These are phyloP conservation scores for Drosophila navojoa DNA, from an alignment of 1,140 invertebrate species.

Conservation along the genomic window DNA sequence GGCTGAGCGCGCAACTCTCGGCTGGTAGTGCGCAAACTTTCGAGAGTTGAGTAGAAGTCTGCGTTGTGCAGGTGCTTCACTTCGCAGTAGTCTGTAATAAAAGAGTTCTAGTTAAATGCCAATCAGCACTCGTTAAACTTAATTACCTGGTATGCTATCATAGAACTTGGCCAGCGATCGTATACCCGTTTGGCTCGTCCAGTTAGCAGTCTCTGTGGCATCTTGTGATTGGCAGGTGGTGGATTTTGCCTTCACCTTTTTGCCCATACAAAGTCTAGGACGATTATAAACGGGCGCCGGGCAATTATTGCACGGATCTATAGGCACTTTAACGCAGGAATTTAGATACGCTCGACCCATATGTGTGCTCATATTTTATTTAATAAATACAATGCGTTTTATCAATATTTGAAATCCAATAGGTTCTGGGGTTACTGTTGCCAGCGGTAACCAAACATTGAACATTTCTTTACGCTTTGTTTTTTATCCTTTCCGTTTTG, in stretches of 20 bases:
- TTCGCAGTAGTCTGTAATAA: constrained; percentile 71
- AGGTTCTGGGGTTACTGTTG: constrained; percentile 57
- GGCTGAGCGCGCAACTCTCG: constrained; percentile 60
- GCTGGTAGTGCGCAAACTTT: constrained; percentile 71
- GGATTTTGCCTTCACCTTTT: constrained; percentile 27
- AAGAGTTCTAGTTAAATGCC: background rate
- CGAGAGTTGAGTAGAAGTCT: constrained; percentile 77
- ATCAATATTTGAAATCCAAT: constrained; percentile 63
- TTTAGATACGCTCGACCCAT: constrained; percentile 58
- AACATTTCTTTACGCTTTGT: constrained; percentile 45
- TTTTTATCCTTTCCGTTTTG: constrained; percentile 73
- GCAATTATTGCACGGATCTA: constrained; percentile 82
- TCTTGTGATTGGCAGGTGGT: constrained; percentile 3
- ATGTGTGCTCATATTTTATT: constrained; percentile 63
- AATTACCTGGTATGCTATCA: constrained; percentile 79
- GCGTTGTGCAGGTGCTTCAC: constrained; percentile 77
- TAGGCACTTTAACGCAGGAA: constrained; percentile 77
- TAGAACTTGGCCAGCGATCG: constrained; percentile 78
- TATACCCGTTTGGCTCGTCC: constrained; percentile 66
- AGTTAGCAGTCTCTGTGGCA: constrained; percentile 19
- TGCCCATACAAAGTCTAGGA: constrained; percentile 68
- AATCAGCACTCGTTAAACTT: background rate
- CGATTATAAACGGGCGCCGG: constrained; percentile 80
- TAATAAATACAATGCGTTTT: constrained; percentile 56
- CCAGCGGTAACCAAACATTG: constrained; percentile 53